Evolutionary conservation across 2,888 invertebrate genomes (phyloP), one percentile per base, ranked within the genome.

Genomic region (Caenorhabditis angaria): DNA sequence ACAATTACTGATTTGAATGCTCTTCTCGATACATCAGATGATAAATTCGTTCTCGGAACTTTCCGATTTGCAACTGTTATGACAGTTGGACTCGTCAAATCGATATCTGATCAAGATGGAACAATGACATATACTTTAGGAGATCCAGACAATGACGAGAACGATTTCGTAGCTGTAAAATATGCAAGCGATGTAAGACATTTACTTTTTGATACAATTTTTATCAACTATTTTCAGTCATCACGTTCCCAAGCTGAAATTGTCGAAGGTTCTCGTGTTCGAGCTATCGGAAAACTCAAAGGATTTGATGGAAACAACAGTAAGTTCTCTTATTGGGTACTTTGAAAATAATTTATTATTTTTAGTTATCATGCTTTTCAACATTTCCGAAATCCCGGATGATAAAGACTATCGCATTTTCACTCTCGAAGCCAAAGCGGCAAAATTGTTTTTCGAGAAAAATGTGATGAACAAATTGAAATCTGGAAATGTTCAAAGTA

Each of bases 261-360:
- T 24, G 24, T 24, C 27, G 54, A 54, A 54, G 54, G 54, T 27
- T n/a, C 18, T 12, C 54, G 54, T 18, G 54, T 24, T 27, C 58
- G 64, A 5, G 71, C 66, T 0, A 71, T 71, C 28, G 71, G 71
- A 28, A 71, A 71, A 35, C 48, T 71, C 41, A 71, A 71, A 55
- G 50, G 63, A 51, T 71, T 71, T 29, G 66, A 71, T 54, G 66
- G 60, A 18, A 35, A 2, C 3, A 62, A 59, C 27, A 41, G 70
- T 71, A 22, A 64, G 64, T 3, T n/a, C n/a, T n/a, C n/a, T n/a
- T n/a, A n/a, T n/a, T n/a, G n/a, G n/a, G n/a, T n/a, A n/a, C n/a
- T n/a, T 50, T 32, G 27, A 18, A n/a, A 24, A 2, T 3, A 10
- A 22, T 24, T 32, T 3, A 50, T 27, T 32, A 8, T 25, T 61